Evolutionary conservation across 2,888 invertebrate species (phyloP), one percentile per base, ranked within the genome.

Genomic region (Drosophila niveifrons): DNA sequence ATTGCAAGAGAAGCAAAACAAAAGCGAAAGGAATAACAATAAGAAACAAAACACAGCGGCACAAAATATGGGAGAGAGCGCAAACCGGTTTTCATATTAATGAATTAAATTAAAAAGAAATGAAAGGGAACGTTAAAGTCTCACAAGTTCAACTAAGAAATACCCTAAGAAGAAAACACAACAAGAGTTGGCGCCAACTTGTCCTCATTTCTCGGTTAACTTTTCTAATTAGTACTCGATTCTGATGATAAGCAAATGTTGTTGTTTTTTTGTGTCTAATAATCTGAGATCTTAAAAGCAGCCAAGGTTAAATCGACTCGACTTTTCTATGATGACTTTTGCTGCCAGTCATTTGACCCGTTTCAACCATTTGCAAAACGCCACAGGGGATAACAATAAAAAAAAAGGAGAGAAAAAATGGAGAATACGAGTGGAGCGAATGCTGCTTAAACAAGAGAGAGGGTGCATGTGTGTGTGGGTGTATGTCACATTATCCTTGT

Each of bases 81-180:
- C 1, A 29, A 18, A 4, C n/a, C 36, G 36, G 36, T 41, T 64
- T 58, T 31, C 71, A 53, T 71, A 76, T 74, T 65, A 77, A 76
- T 73, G 59, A 73, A 82, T 69, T 70, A 46, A 72, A 72, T 82
- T 69, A 68, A 43, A 59, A 48, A 11, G 18, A 23, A 23, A 23
- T 23, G 23, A 23, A 23, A 39, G 3, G 18, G 9, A 34, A 13
- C 23, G 31, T 23, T 23, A 23, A 23, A 23, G 23, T 23, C 6
- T 23, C 23, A 6, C 23, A 23, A 23, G 23, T 23, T 23, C 2
- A 34, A 36, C 50, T 36, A 18, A 18, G 11, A 34, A 31, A 51
- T 51, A 51, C 50, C 50, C 47, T 46, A 46, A 8, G 1, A n/a
- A 36, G 4, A n/a, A 36, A 36, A n/a, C 34, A 36, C 1, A 2